Evolutionary conservation across 2,113 vertebrate species (phyloP).

Genomic region (Pluvialis apricaria): DNA sequence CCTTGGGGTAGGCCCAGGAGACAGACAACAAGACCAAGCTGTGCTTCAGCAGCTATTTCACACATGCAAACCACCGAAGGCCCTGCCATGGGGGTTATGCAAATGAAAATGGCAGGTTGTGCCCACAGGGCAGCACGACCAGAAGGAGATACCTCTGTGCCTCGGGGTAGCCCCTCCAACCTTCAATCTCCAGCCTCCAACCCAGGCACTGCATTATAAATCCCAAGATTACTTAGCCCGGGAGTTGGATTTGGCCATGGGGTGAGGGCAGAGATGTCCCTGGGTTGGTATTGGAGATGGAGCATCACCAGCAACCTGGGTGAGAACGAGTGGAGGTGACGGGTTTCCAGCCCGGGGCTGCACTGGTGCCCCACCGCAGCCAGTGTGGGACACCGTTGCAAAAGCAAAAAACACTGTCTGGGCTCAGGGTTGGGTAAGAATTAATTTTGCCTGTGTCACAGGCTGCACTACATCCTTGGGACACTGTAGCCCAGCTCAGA

Average conservation of each 20-base stretch:
- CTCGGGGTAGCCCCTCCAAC: background rate
- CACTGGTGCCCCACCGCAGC: background rate
- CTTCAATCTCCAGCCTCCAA: background rate
- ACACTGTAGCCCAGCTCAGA: background rate
- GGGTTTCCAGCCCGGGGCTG: background rate
- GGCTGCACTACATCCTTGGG: background rate
- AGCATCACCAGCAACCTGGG: background rate
- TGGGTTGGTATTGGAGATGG: background rate
- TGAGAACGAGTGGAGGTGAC: background rate
- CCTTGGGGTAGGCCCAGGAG: background rate
- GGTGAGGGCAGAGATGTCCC: background rate
- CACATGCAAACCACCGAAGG: background rate
- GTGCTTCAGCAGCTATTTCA: background rate
- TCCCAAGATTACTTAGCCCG: background rate
- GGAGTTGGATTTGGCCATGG: background rate
- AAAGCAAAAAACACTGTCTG: background rate
- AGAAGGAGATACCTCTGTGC: background rate
- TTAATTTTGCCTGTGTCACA: background rate
- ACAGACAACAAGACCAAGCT: background rate
- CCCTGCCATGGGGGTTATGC: background rate
- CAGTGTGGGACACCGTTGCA: background rate
- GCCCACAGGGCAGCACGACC: no score
- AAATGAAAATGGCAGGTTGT: background rate
- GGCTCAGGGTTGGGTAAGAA: background rate
- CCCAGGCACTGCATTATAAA: background rate